phyloP scores from a whole-genome alignment of 2,888 invertebrate species.

The Ormia ochracea region DNA sequence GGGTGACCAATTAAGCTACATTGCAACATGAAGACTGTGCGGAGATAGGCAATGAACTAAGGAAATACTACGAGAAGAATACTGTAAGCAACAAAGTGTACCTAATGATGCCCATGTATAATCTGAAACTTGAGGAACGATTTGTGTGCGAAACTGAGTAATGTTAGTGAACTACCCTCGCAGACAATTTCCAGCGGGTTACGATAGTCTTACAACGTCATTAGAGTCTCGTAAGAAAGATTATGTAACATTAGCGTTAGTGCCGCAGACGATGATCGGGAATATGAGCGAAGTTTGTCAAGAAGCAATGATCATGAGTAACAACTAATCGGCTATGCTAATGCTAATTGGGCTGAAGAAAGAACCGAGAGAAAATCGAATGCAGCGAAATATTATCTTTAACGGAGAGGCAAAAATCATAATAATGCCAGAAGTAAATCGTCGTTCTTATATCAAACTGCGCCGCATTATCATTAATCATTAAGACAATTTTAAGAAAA shows the following conservation, averaged over 20 bases:
- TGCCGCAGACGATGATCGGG: slow-evolving; percentile 47
- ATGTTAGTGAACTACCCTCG: slow-evolving; percentile 25
- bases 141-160: slow-evolving; percentile 24
- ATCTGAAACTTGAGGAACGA: slow-evolving; percentile 28
- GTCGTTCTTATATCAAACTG: no score
- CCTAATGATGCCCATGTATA: slow-evolving; percentile 21
- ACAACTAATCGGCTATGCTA: no score
- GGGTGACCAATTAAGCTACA: no score
- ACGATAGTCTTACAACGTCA: slow-evolving; percentile 14
- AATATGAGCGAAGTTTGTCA: slow-evolving; percentile 41
- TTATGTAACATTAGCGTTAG: slow-evolving; percentile 47
- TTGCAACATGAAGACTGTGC: not conserved
- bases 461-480: no score
- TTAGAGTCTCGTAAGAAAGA: slow-evolving; percentile 26
- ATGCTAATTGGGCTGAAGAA: no score
- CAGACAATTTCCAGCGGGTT: slow-evolving; percentile 22
- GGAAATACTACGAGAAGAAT: slow-evolving; percentile 22
- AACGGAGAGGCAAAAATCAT: no score
- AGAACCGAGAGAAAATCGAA: no score
- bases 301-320: no score
- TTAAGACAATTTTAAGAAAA: no score
- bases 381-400: no score
- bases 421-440: no score
- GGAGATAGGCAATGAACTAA: not conserved
- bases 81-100: slow-evolving; percentile 13